These are phyloP conservation scores for Cynoglossus semilaevis DNA, from an alignment of 2,113 vertebrate species.

Conservation along the genomic window DNA sequence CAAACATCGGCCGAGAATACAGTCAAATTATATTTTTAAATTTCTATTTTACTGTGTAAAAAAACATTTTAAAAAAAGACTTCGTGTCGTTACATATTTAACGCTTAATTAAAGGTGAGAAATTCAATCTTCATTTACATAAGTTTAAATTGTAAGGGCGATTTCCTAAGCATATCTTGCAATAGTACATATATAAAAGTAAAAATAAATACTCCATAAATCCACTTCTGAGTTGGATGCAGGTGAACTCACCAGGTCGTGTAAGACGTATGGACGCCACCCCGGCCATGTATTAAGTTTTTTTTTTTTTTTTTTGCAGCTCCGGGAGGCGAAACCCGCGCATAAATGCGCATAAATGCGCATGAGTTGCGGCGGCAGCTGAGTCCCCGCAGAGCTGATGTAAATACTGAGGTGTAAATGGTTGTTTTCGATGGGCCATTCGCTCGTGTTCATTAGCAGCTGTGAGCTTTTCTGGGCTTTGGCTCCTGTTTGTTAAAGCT, in stretches of 20 bases:
- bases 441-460: constrained; percentile 64
- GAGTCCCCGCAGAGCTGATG: constrained; percentile 18
- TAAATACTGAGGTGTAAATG: constrained; percentile 53
- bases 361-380: background rate
- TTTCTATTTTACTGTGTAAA: too few relatives aligned
- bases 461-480: constrained; percentile 45
- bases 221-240: too few relatives aligned
- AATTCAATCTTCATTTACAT: too few relatives aligned
- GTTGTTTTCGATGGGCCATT: constrained; percentile 58
- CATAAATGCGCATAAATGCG: constrained; percentile 34
- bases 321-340: constrained; percentile 24
- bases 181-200: too few relatives aligned
- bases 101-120: too few relatives aligned
- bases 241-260: background rate
- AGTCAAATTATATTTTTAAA: too few relatives aligned
- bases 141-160: too few relatives aligned
- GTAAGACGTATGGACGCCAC: background rate
- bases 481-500: constrained; percentile 13
- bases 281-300: background rate
- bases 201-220: too few relatives aligned
- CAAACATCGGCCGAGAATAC: too few relatives aligned
- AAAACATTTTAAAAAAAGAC: too few relatives aligned
- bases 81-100: too few relatives aligned
- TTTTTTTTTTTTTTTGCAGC: background rate
- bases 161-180: too few relatives aligned